Conservation (phyloP, 1,140 invertebrate species). For the Akabosia matsudoensis region DNA sequence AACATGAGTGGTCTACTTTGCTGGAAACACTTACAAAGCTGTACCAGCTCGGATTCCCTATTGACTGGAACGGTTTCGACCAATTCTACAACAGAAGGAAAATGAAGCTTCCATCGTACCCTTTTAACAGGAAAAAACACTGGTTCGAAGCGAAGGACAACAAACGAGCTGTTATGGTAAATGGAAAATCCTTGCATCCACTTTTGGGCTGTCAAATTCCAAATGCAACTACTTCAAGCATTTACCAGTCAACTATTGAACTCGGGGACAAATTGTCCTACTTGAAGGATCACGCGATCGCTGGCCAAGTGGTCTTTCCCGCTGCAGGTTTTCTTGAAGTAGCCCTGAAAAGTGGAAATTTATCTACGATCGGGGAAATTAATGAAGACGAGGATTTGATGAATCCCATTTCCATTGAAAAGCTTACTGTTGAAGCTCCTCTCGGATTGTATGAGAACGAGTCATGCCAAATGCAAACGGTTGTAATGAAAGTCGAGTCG, state of each 20-base stretch:
- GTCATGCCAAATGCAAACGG: not conserved
- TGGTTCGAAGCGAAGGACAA: constrained; percentile 25
- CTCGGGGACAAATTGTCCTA: constrained; percentile 27
- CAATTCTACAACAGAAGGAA: constrained; percentile 11
- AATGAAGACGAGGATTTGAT: not conserved
- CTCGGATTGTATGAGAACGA: not conserved
- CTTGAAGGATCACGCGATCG: constrained; percentile 35
- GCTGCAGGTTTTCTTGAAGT: constrained; percentile 35
- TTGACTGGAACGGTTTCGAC: constrained; percentile 35
- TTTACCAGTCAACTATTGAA: constrained; percentile 23
- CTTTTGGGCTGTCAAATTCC: constrained; percentile 26
- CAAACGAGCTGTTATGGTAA: not conserved
- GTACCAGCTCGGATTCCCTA: constrained; percentile 20
- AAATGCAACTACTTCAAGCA: constrained; percentile 4
- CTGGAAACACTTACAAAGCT: not conserved
- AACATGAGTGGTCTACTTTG: not conserved
- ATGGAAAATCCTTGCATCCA: constrained; percentile 6
- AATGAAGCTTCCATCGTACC: constrained; percentile 33
- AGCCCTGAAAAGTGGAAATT: not conserved
- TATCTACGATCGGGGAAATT: not conserved
- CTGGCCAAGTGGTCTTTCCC: constrained; percentile 26
- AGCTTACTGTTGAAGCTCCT: constrained; percentile 33
- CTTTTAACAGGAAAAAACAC: constrained; percentile 30
- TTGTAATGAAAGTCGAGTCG: not conserved
- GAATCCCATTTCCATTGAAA: constrained; percentile 26